Percentiles rank a stretch among this genome's conserved stretches.
Evolutionary conservation across 2,888 invertebrate genomes (phyloP).

Genomic region (Lordiphosa fenestrarum): DNA sequence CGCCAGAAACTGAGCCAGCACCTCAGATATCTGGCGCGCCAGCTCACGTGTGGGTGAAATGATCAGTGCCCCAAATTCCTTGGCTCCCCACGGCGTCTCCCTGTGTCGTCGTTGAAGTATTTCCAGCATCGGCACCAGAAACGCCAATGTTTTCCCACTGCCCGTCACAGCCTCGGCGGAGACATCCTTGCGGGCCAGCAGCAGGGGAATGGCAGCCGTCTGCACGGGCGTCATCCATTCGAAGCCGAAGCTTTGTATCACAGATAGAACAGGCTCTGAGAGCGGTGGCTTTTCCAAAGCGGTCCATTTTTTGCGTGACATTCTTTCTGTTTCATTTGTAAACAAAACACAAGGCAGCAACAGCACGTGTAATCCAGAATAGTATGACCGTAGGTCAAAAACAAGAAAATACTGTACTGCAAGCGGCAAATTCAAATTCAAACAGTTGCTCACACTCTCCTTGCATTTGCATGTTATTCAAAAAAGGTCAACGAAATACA

Average conservation of each 20-base stretch:
- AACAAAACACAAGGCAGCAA: conserved; percentile 29
- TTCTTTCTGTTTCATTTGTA: conserved; percentile 41
- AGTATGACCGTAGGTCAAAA: conserved; percentile 7
- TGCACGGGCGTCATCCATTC: conserved; percentile 84
- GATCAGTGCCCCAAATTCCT: conserved; percentile 92
- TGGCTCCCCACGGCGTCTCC: conserved; percentile 84
- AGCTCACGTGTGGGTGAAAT: conserved; percentile 98
- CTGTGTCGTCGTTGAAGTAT: conserved; percentile 85
- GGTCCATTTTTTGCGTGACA: conserved; percentile 80
- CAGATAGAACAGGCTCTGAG: conserved; percentile 81
- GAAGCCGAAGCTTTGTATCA: conserved; percentile 82
- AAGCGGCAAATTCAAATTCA: neutral
- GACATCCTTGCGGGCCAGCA: conserved; percentile 96
- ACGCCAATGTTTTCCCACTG: conserved; percentile 98
- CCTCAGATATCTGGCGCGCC: conserved; percentile 92
- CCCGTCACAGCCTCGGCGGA: conserved; percentile 99
- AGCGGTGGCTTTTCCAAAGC: conserved; percentile 79
- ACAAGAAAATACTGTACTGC: neutral
- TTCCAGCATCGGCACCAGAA: conserved; percentile 95
- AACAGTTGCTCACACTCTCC: neutral
- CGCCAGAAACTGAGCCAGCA: conserved; percentile 82
- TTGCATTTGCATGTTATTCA: no score
- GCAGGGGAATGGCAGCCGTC: conserved; percentile 93
- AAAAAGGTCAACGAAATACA: no score
- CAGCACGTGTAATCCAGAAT: conserved; percentile 32